Conservation (phyloP, 2,888 invertebrate genomes). For the Dicyrtoma fusca region DNA sequence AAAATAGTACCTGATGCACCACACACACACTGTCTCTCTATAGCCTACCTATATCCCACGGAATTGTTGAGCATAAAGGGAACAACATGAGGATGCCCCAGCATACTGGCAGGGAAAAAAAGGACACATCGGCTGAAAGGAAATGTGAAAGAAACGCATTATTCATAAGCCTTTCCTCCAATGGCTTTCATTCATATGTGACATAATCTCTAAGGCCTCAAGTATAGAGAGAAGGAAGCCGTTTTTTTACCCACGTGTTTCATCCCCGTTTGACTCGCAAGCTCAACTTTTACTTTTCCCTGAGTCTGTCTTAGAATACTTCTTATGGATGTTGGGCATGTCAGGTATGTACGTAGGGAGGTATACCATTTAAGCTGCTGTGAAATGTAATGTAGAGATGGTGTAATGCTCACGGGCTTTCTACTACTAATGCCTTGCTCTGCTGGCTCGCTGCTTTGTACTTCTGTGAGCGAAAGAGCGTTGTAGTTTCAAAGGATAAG, state of each 20-base stretch:
- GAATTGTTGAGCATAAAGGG: background rate
- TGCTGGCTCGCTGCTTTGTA: too few relatives aligned
- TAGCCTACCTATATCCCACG: background rate
- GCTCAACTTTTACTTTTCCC: slow-evolving; percentile 30
- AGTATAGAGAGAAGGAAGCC: slow-evolving; percentile 24
- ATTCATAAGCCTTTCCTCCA: slow-evolving; percentile 36
- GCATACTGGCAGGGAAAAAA: slow-evolving; percentile 15
- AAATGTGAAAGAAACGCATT: slow-evolving; percentile 33
- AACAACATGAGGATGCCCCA: background rate
- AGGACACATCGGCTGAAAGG: slow-evolving; percentile 15
- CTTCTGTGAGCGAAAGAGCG: background rate
- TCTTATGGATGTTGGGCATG: too few relatives aligned
- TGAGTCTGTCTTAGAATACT: background rate
- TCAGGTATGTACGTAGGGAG: too few relatives aligned
- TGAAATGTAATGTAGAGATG: background rate
- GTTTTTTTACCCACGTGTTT: slow-evolving; percentile 30
- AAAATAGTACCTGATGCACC: too few relatives aligned
- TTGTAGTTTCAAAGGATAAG: background rate
- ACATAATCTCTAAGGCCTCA: slow-evolving; percentile 30
- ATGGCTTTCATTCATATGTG: slow-evolving; percentile 37
- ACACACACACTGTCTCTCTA: too few relatives aligned
- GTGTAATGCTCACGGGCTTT: too few relatives aligned
- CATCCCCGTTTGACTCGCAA: slow-evolving; percentile 14
- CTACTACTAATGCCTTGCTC: too few relatives aligned
- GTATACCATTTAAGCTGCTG: background rate